Evolutionary conservation across 2,113 vertebrate species (phyloP).

Genomic region (Holacanthus passer): DNA sequence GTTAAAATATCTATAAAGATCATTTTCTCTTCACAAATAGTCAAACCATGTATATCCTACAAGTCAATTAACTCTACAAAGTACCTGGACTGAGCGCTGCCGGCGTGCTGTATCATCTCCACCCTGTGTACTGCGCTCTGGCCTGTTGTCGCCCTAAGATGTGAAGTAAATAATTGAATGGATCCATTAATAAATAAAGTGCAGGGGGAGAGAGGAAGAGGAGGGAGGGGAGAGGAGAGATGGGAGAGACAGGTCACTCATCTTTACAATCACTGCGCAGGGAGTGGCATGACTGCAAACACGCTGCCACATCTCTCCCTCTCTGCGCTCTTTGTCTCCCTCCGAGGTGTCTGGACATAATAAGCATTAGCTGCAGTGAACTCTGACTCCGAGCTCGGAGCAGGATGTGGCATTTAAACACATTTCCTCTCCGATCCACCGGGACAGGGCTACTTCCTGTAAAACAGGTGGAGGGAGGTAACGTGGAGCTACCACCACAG

Average conservation of each 20-base stretch:
- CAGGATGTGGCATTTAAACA: conserved; percentile 76
- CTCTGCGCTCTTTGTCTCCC: conserved; percentile 24
- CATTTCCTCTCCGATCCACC: conserved; percentile 69
- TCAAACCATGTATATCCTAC: not conserved
- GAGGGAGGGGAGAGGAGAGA: conserved; percentile 35
- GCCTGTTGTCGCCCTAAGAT: conserved; percentile 73
- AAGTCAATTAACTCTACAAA: conserved; percentile 33
- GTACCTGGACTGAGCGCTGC: conserved; percentile 27
- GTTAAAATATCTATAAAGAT: conserved; percentile 4
- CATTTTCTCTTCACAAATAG: not conserved
- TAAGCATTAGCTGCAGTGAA: conserved; percentile 61
- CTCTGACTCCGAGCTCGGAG: conserved; percentile 55
- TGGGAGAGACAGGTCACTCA: conserved; percentile 70
- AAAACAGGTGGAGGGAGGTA: conserved; percentile 74
- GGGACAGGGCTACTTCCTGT: conserved; percentile 76
- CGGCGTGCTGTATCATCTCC: conserved; percentile 58
- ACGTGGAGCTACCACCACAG: conserved; percentile 41
- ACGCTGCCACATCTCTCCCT: conserved; percentile 19
- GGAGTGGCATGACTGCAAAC: conserved; percentile 63
- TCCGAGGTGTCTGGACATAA: conserved; percentile 71
- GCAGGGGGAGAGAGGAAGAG: conserved; percentile 37
- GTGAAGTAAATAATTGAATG: conserved; percentile 84
- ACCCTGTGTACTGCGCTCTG: conserved; percentile 52
- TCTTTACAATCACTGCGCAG: conserved; percentile 76
- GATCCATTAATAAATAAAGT: conserved; percentile 85